Conservation (phyloP, 2,113 vertebrate species). For the Gallinago media region DNA sequence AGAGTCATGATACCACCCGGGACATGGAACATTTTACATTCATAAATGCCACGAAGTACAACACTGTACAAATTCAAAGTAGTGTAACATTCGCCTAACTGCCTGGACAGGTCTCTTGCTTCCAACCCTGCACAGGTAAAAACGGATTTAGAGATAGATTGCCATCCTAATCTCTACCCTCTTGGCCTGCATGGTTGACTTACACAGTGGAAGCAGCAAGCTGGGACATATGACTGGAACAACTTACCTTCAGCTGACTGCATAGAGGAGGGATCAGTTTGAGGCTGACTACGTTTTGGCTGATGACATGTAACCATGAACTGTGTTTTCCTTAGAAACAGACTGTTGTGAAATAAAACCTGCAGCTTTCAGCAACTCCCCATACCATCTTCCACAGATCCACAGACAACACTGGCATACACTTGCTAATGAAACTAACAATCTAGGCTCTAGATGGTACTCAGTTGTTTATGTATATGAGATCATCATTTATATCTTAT, state of each 20-base stretch:
- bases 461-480: background rate
- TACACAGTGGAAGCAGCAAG: background rate
- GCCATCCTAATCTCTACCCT: background rate
- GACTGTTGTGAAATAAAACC: background rate
- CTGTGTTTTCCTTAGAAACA: background rate
- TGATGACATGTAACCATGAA: background rate
- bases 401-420: background rate
- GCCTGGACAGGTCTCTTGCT: background rate
- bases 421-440: background rate
- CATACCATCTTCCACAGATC: background rate
- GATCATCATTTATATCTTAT: background rate
- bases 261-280: background rate
- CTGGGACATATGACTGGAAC: background rate
- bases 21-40: slow-evolving; percentile 17
- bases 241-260: background rate
- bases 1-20: background rate
- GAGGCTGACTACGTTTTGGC: background rate
- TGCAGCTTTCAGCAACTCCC: background rate
- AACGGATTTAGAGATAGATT: background rate
- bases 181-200: background rate
- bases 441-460: slow-evolving; percentile 9
- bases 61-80: background rate
- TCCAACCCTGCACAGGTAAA: background rate
- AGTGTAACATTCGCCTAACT: background rate
- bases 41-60: background rate